Base-by-base conservation (phyloP, 2,888 invertebrate species). In the Drosophila multiciliata region DNA sequence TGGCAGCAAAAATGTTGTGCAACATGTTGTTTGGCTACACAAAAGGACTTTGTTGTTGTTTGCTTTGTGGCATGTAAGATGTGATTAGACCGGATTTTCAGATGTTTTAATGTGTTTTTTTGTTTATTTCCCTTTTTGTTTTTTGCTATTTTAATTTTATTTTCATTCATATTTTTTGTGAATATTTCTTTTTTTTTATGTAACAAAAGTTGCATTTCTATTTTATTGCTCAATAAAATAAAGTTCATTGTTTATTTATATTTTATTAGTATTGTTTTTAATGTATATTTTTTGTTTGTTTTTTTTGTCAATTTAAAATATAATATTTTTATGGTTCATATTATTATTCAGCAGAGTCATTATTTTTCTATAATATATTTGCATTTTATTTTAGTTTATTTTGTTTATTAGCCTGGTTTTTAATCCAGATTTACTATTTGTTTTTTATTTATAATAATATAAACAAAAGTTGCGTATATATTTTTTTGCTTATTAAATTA, bases 1-100 rank as follows among this genome's bases (percentile, higher is more conserved):
- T 66, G 70, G 54, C 62, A 60, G 49, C 23, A 32, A 66, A 78
- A 68, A 59, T 75, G 59, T 71, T 70, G 55, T 65, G 66, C 52
- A 40, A 38, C 12, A 20, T 49, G 38, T 40, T 80, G 70, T 65
- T 45, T 55, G 65, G 53, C 8, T 3, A 15, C 15, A 9, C 45
- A 36, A 0, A 23, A 32, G 12, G 11, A 26, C 20, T 40, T 42
- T 57, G 57, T 57, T 57, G 38, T 57, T 11, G 9, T 11, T 9
- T 29, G 7, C 54, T 45, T 4, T 45, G 45, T 8, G 45, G 45
- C 45, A 2, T 23, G 8, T 8, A 23, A 23, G 23, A 15, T 23
- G 15, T 23, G 45, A 8, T 23, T 23, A 7, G 7, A 23, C 3
- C 4, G 1, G 1, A n/a, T 40, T n/a, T 40, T 40, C 20, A 4